Conservation (phyloP, 2,113 vertebrate genomes). For the Elanoides forficatus region DNA sequence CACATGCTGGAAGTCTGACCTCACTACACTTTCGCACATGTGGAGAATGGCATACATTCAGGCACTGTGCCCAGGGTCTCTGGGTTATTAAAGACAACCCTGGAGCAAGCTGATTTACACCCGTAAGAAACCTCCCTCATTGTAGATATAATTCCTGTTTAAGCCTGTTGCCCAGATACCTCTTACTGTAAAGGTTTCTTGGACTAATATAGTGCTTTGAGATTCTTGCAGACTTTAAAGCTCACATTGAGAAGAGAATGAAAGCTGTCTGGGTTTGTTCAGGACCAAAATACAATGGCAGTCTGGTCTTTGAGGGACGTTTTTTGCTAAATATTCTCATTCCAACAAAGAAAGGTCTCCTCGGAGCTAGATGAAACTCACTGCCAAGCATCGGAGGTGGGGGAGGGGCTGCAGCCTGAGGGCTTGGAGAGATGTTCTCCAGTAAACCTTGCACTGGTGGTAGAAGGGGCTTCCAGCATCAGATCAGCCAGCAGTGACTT, state of each 20-base stretch:
- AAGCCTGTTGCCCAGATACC: neutral
- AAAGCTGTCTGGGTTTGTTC: neutral
- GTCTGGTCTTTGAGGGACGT: neutral
- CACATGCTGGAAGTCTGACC: neutral
- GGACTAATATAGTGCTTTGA: neutral
- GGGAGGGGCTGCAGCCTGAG: neutral
- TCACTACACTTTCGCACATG: rapidly evolving
- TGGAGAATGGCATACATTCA: neutral
- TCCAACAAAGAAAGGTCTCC: neutral
- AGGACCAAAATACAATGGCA: neutral
- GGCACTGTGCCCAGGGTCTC: neutral
- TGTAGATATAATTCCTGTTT: neutral
- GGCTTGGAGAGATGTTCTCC: neutral
- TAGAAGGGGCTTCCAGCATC: neutral
- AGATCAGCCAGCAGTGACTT: neutral
- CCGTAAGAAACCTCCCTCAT: neutral
- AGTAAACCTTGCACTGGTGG: neutral
- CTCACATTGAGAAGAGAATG: neutral
- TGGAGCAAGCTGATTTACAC: neutral
- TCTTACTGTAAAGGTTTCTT: neutral
- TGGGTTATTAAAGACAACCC: neutral
- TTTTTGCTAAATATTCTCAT: neutral
- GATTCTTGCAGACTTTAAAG: neutral
- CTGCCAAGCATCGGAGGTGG: neutral
- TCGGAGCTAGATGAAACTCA: neutral